Percentiles rank a stretch among this genome's conserved stretches.
Evolutionary conservation across 2,113 vertebrate species (phyloP).

Genomic region (Pavo muticus): DNA sequence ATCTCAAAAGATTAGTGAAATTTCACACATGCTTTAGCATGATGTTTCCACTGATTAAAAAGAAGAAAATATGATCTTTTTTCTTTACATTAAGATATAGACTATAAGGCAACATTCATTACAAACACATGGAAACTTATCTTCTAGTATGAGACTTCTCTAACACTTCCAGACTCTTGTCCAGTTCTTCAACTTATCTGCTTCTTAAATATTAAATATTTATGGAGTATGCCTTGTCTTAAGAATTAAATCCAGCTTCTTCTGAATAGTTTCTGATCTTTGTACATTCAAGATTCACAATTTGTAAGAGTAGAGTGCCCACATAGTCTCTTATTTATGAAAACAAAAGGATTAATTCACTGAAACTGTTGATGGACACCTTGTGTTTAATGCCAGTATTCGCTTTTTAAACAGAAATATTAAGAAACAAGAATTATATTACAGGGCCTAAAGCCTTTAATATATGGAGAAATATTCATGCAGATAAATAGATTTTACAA

Average conservation of each 20-base stretch:
- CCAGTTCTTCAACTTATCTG: background rate
- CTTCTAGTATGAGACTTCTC: background rate
- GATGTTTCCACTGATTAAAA: background rate
- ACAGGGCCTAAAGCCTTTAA: constrained; percentile 36
- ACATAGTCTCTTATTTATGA: background rate
- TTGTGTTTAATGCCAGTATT: background rate
- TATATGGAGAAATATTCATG: constrained; percentile 46
- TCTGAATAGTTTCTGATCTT: background rate
- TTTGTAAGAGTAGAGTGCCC: background rate
- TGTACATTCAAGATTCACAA: background rate
- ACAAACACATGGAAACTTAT: background rate
- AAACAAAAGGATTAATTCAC: background rate
- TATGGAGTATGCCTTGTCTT: background rate
- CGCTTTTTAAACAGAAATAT: constrained; percentile 30
- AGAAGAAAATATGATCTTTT: background rate
- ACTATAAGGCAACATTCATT: background rate
- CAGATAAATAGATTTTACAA: constrained; percentile 52
- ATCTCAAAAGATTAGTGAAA: background rate
- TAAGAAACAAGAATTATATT: constrained; percentile 21
- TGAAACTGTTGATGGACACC: background rate
- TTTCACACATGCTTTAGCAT: background rate
- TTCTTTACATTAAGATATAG: background rate
- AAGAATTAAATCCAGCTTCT: background rate
- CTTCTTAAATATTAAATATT: background rate
- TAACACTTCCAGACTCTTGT: background rate